Evolutionary conservation across 2,888 invertebrate species (phyloP), one percentile per base, ranked within the genome.

Genomic region (Drosophila tripunctata): DNA sequence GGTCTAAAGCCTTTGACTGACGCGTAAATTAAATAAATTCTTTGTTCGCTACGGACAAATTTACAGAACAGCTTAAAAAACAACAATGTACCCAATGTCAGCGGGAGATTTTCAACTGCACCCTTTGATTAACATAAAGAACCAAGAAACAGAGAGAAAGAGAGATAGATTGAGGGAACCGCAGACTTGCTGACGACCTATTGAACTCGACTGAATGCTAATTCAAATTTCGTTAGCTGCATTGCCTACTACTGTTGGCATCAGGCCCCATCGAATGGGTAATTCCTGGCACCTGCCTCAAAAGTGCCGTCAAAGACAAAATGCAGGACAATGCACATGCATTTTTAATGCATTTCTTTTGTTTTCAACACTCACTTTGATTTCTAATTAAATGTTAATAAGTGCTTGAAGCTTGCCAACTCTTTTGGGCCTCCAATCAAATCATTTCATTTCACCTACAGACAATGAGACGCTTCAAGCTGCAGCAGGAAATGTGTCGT

Each of bases 341-440:
- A 83, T 86, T 68, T 50, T 45, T 52, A 81, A 86, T 86, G 73
- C 62, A 48, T 24, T 30, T 44, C 50, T 47, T 61, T 64, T 47
- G n/a, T n/a, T 35, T 58, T 30, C 40, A 35, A 33, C 21, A 56
- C 69, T 47, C 67, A 57, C 73, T 79, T 79, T 86, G 87, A 86
- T 80, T 87, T 77, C 74, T 69, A 81, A 81, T 81, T 83, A 81
- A 81, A 87, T 87, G 87, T 87, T 87, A 86, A 83, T 81, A 67
- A 38, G 45, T 62, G 31, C 56, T 41, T 36, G 21, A 31, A 30
- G 10, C n/a, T 33, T 19, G 33, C 38, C 77, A 76, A 79, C 87
- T 80, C 84, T 76, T 81, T 83, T 58, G 52, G 40, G 43, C 15
- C 44, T 54, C 33, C 44, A 19, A 31, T 27, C 56, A 43, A 48